Evolutionary conservation across 1,140 invertebrate species (phyloP), one percentile per base, ranked within the genome.

Genomic region (Penaeus vannamei): DNA sequence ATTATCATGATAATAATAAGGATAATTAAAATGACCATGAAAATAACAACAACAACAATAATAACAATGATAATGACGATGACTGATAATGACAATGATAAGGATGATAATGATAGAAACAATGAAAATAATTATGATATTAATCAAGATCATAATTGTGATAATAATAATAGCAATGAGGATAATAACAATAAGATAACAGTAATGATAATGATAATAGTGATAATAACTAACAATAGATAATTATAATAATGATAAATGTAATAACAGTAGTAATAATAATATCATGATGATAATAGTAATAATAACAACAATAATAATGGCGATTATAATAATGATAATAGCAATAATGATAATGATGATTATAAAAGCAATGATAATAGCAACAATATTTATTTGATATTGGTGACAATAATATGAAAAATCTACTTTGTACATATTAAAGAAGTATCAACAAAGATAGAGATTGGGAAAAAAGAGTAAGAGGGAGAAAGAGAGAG

Each of bases 391-490:
- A 72, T 17, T 17, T 23, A 17, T 1, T 23, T 32, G 12, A 72
- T 53, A 17, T 10, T 10, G 10, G 17, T 14, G 53, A 53, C 53
- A 12, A 53, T 53, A 1, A 12, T 53, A 14, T 53, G 1, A 53
- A 0, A 17, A 53, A 5, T 53, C 12, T 12, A 53, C 0, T 53
- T 1, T 53, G 53, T 53, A 53, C 53, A 17, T 53, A 53, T 53
- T 1, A 17, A 53, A 77, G 36, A 10, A 23, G 22, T 32, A 12
- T 29, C 42, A 42, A 42, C 5, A 19, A 46, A 66, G 23, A 69
- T 12, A 42, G 32, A 36, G 14, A 60, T 8, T 26, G 32, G 69
- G 69, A 64, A 86, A 66, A 85, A 42, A 79, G 76, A 77, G 85
- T 80, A 36, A 85, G 61, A 80, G 76, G 81, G 59, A 62, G 59